Base-by-base conservation (phyloP, 1,140 invertebrate genomes). In the Coptotermes formosanus region DNA sequence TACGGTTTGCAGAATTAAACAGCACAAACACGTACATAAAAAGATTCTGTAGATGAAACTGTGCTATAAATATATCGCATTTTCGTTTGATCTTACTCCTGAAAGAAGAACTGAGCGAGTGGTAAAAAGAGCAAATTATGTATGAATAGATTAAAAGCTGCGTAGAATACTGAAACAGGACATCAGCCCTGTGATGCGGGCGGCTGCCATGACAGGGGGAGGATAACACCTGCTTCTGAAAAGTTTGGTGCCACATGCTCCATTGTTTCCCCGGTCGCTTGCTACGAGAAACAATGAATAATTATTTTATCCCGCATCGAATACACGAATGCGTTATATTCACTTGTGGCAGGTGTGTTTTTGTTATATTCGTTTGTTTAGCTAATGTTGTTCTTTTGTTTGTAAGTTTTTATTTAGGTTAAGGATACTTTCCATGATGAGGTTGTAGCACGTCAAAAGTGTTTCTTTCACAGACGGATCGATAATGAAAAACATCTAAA, bases 231-330 rank as follows among this genome's bases (percentile, higher is more conserved):
- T 75, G 64, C 64, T 6, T 25, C 25, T 75, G 64, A 30, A 64
- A 16, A n/a, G 9, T 75, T 30, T 30, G 25, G 16, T 75, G 25
- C 64, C 64, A 75, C 64, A 75, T 75, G 64, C 64, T 12, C 25
- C 64, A 75, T 75, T 75, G 64, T 75, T n/a, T 75, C 25, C 64
- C 8, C 64, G 4, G 25, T 75, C 14, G 8, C n/a, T 25, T 12
- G 64, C 64, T 75, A 75, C 25, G 64, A 75, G 64, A 75, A 30
- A 75, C 64, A 75, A 75, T 75, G 64, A 75, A 75, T 75, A 75
- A 75, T 75, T 75, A 75, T 30, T 75, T 75, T 75, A 75, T 75
- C 64, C 64, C 64, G 64, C 64, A 75, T 75, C 25, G 64, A 75
- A 30, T 12, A 30, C 64, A 75, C 64, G 64, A 30, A 75, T 30